Conservation (phyloP, 2,888 invertebrate genomes). For the Agrypnus murinus region DNA sequence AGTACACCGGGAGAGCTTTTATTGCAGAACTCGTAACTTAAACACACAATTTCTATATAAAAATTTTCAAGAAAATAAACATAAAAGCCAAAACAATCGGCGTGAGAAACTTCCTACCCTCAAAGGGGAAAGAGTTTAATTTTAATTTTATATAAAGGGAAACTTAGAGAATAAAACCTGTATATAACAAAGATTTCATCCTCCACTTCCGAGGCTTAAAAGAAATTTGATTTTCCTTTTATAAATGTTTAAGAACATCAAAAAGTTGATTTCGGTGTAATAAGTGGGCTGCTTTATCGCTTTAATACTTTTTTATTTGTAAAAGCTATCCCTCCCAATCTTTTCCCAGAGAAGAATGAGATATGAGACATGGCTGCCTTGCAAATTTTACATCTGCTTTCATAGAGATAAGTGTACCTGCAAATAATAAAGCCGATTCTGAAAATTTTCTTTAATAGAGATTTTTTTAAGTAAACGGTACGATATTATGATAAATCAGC, state of each 20-base stretch:
- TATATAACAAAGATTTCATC: not conserved
- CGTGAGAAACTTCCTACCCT: constrained; percentile 13
- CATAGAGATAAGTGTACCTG: too few relatives aligned
- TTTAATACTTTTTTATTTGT: too few relatives aligned
- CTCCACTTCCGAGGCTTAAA: not conserved
- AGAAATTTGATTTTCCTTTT: constrained; percentile 2
- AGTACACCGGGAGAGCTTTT: constrained; percentile 33
- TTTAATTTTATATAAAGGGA: constrained; percentile 5
- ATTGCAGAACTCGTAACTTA: constrained; percentile 20
- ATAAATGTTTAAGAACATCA: not conserved
- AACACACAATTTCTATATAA: constrained; percentile 30
- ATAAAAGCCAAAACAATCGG: constrained; percentile 22
- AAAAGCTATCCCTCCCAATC: too few relatives aligned
- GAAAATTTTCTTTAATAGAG: too few relatives aligned
- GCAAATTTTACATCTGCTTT: too few relatives aligned
- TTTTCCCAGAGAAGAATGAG: too few relatives aligned
- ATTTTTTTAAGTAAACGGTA: too few relatives aligned
- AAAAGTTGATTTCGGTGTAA: not conserved
- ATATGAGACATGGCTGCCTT: too few relatives aligned
- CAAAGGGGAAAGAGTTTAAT: constrained; percentile 22
- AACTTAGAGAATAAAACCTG: not conserved
- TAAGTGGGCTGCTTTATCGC: too few relatives aligned
- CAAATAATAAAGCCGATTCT: too few relatives aligned
- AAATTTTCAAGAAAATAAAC: constrained; percentile 31
- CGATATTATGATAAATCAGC: too few relatives aligned